A percentile compares a stretch with the other conserved stretches of the same genome.
phyloP scores from a whole-genome alignment of 2,113 vertebrate species.

The Aptenodytes patagonicus region DNA sequence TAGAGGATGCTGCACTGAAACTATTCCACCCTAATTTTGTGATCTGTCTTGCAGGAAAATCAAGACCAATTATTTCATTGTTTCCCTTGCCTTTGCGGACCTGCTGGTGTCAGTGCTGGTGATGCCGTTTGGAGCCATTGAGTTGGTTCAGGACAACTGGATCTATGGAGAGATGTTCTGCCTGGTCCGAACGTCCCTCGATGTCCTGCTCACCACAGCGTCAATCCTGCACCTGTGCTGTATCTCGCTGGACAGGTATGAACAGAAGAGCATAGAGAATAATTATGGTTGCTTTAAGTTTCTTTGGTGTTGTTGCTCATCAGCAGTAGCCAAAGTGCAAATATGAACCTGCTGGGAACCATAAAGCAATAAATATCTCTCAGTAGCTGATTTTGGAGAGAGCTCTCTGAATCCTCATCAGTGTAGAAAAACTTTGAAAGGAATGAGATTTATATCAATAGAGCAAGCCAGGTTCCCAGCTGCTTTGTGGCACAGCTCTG shows the following conservation, averaged over 20 bases:
- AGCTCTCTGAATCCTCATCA: neutral
- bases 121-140: slow-evolving; percentile 98
- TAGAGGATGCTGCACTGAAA: neutral
- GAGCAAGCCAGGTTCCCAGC: neutral
- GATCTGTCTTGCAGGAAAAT: slow-evolving; percentile 86
- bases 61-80: slow-evolving; percentile 99
- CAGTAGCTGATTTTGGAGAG: neutral
- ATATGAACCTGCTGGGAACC: neutral
- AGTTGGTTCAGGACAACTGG: slow-evolving; percentile 93
- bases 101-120: slow-evolving; percentile 94
- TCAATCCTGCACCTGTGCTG: slow-evolving; percentile 98
- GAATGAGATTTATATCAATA: accelerated
- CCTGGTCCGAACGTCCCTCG: slow-evolving; percentile 92
- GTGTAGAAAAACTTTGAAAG: neutral
- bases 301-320: neutral
- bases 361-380: neutral
- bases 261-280: neutral
- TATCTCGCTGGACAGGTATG: slow-evolving; percentile 90
- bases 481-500: neutral
- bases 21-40: neutral
- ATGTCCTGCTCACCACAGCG: slow-evolving; percentile 94
- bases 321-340: neutral
- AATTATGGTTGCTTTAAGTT: accelerated
- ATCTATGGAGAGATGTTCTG: slow-evolving; percentile 96
- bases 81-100: slow-evolving; percentile 95